These are phyloP conservation scores for Drosophila lacertosa DNA, from an alignment of 1,140 invertebrate genomes.

Conservation along the genomic window DNA sequence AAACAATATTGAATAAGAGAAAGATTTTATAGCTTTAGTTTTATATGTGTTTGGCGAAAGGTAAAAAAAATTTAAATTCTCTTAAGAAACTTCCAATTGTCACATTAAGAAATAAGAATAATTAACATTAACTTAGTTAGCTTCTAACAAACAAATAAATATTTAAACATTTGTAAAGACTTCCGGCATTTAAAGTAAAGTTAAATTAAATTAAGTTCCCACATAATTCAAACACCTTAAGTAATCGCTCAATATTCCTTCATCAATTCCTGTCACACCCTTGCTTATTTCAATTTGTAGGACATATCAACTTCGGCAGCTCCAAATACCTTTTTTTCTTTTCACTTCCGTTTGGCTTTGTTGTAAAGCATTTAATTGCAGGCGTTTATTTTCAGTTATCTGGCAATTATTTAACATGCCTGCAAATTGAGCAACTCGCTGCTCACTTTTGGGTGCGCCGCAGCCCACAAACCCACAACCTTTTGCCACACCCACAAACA, in stretches of 20 bases:
- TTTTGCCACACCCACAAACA: constrained; percentile 1
- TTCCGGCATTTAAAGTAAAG: no score
- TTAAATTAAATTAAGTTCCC: no score
- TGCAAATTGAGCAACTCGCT: constrained; percentile 29
- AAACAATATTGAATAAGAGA: no score
- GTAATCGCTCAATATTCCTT: no score
- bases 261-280: no score
- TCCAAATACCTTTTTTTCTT: neutral
- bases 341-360: neutral
- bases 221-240: no score
- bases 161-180: no score
- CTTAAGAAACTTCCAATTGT: neutral
- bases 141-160: no score
- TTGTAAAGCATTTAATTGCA: constrained; percentile 27
- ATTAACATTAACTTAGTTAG: no score
- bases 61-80: neutral
- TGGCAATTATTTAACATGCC: constrained; percentile 42
- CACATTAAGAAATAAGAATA: no score
- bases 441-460: constrained; percentile 16
- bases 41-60: neutral
- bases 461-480: neutral
- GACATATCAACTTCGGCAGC: constrained; percentile 1
- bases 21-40: no score
- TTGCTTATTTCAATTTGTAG: neutral
- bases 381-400: constrained; percentile 59